Evolutionary conservation across 2,113 vertebrate genomes (phyloP).

Genomic region (Regulus satrapa): DNA sequence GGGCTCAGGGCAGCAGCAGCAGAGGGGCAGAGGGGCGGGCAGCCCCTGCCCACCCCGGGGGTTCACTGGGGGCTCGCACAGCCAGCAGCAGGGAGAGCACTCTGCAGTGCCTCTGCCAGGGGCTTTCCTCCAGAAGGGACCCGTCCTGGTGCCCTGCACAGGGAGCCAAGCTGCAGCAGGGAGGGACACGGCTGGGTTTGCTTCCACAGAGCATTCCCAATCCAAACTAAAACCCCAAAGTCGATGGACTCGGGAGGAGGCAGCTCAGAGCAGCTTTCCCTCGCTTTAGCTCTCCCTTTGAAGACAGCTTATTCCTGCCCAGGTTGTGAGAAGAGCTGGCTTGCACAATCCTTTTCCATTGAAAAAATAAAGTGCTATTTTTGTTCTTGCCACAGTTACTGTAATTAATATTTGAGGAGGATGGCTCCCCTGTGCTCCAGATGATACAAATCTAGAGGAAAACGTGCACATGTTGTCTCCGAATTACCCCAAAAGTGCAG

Average conservation of each 20-base stretch:
- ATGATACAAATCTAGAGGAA: neutral
- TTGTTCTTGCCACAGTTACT: neutral
- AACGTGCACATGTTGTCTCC: neutral
- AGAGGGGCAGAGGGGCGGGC: no score
- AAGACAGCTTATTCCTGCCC: neutral
- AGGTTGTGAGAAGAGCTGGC: neutral
- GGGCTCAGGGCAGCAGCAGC: neutral
- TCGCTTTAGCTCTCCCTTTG: neutral
- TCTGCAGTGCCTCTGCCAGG: neutral
- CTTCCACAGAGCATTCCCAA: neutral
- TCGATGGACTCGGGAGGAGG: neutral
- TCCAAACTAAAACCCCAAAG: neutral
- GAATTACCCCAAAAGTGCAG: neutral
- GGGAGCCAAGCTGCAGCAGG: neutral
- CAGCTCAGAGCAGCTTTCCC: neutral
- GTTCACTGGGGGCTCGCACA: no score
- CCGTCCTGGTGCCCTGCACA: accelerated
- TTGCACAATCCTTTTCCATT: neutral
- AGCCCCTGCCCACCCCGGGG: no score
- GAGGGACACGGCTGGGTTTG: neutral
- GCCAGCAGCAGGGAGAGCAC: neutral
- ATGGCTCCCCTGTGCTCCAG: neutral
- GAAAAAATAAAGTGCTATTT: slow-evolving; percentile 1
- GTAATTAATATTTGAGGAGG: neutral
- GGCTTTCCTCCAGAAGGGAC: neutral